Percentiles rank a stretch among this genome's conserved stretches.
Evolutionary conservation across 2,888 invertebrate genomes (phyloP).

Genomic region (Patella ulyssiponensis): DNA sequence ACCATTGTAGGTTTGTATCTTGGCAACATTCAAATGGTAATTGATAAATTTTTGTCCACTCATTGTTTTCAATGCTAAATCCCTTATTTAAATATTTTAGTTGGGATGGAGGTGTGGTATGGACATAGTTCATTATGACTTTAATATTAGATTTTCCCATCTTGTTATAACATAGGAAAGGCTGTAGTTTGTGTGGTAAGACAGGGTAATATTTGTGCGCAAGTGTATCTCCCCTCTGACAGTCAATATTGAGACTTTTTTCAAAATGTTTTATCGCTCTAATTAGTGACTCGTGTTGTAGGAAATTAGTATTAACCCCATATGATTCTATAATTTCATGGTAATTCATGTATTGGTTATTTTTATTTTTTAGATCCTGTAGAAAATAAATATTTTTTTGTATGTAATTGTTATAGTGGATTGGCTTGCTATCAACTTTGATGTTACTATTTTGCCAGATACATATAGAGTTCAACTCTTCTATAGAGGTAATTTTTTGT

Average conservation of each 20-base stretch:
- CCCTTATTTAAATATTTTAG: not conserved
- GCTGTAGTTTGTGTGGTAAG: no score
- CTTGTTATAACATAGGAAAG: no score
- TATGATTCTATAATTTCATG: not conserved
- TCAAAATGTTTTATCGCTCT: no score
- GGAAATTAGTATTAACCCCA: no score
- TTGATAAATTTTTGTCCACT: not conserved
- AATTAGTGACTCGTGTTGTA: no score
- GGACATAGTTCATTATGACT: no score
- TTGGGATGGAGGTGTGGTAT: not conserved
- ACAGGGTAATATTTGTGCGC: no score
- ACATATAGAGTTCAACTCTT: not conserved
- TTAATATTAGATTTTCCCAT: no score
- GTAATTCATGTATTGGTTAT: conserved; percentile 1
- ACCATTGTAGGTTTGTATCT: not conserved
- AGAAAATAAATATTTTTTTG: not conserved
- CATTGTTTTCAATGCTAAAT: not conserved
- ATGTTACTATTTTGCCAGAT: not conserved
- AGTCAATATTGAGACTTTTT: no score
- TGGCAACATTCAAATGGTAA: not conserved
- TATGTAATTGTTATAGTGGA: not conserved
- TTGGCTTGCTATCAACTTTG: not conserved
- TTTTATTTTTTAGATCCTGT: not conserved
- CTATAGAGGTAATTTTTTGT: not conserved
- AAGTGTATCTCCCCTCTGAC: no score